Base-by-base conservation (phyloP, 1,140 invertebrate genomes). In the Eumeta japonica region DNA sequence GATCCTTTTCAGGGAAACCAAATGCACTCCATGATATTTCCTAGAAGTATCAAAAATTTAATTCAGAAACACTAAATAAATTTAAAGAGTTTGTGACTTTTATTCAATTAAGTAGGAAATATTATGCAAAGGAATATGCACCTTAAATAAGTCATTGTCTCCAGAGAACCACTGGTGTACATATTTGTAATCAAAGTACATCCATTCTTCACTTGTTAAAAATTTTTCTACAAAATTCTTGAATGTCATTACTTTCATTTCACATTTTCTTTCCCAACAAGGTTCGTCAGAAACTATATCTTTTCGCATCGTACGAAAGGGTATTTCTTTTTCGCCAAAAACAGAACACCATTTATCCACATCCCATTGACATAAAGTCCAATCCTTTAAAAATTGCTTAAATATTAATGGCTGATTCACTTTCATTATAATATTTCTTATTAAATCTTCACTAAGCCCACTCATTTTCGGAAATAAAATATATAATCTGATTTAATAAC, bases 141-240 rank as follows among this genome's bases (percentile, higher is more conserved):
- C 82, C 58, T 81, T 66, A 38, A 79, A 55, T 50, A 90, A 57
- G 54, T 85, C 77, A 54, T 77, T 53, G 35, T 83, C 71, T 39
- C 78, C 65, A 48, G 75, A 48, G 53, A 88, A 83, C 78, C 85
- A 83, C 41, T 88, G 77, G 36, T 80, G 75, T 65, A 92, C 79
- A 66, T 90, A 83, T 72, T 91, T 91, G 59, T 93, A 93, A 68
- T 92, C 89, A 75, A 88, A 88, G 61, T 92, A 92, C 62, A 83
- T 80, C 83, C 88, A 92, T 35, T 77, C 61, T 28, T 75, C 41
- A 19, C 57, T 48, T 14, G 52, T 49, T 28, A 50, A 42, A 33
- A 75, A 37, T 35, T 52, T 43, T 28, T 80, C 55, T 14, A 86
- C 32, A 68, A 92, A 88, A 28, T 85, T 77, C 45, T 75, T 62